These are phyloP conservation scores for Eremophila alpestris DNA, from an alignment of 2,797 vertebrate species.

Conservation along the genomic window DNA sequence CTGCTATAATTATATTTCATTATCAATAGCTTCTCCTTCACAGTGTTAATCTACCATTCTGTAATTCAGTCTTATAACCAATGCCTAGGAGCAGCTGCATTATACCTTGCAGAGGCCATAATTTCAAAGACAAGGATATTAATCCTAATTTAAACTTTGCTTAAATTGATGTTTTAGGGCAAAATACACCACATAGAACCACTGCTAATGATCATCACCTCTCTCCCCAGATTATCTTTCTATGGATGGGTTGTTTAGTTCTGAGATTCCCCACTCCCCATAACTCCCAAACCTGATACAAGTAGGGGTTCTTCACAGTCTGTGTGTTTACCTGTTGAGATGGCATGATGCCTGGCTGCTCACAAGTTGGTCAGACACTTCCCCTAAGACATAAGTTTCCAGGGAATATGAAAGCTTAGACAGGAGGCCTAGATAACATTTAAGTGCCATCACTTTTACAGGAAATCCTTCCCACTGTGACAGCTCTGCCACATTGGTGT, in stretches of 20 bases:
- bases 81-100: background rate
- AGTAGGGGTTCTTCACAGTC: background rate
- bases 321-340: background rate
- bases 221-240: background rate
- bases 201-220: background rate
- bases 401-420: slow-evolving; percentile 59
- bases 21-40: background rate
- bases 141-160: background rate
- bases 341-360: background rate
- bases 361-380: slow-evolving; percentile 14
- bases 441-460: slow-evolving; percentile 59
- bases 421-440: slow-evolving; percentile 28
- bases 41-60: background rate
- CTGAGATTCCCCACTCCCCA: background rate
- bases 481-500: slow-evolving; percentile 62
- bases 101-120: background rate
- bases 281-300: background rate
- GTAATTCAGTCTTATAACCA: background rate
- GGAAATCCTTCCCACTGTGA: slow-evolving; percentile 57
- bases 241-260: background rate
- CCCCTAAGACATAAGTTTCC: slow-evolving; percentile 16
- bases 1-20: background rate
- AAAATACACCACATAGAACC: background rate
- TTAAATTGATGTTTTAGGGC: background rate
- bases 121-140: background rate